Evolutionary conservation across 64 coral and sea anemone genomes (phyloP).

Genomic region (Pachyseris speciosa): DNA sequence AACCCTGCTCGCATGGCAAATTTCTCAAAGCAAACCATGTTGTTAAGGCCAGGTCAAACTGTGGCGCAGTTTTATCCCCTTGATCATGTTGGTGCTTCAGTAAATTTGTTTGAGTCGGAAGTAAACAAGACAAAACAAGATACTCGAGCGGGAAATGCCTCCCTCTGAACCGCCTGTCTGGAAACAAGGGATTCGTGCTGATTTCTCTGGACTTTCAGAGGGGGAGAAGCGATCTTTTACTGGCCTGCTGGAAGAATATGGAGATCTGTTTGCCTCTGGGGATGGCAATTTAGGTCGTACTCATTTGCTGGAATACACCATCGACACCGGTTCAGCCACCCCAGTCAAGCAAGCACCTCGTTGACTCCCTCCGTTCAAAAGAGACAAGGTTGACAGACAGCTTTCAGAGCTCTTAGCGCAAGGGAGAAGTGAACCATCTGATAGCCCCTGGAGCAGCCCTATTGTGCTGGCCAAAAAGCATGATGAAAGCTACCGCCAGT

Average conservation of each 20-base stretch:
- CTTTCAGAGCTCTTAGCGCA: constrained; percentile 14
- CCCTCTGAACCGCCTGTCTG: not conserved
- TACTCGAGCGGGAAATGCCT: not conserved
- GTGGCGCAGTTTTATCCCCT: too few relatives aligned
- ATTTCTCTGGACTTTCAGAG: not conserved
- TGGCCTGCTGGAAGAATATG: constrained; percentile 7
- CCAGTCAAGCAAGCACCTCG: too few relatives aligned
- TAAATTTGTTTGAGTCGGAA: not conserved
- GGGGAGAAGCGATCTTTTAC: not conserved
- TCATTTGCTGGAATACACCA: not conserved
- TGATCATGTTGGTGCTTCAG: too few relatives aligned
- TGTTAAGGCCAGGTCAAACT: not conserved
- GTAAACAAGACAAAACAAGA: not conserved
- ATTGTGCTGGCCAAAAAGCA: too few relatives aligned
- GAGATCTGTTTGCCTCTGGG: not conserved
- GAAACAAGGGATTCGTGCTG: not conserved
- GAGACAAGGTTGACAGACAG: too few relatives aligned
- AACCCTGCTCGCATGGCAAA: constrained; percentile 2
- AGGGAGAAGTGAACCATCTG: constrained; percentile 28
- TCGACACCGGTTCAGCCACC: not conserved
- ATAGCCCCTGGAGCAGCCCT: constrained; percentile 58
- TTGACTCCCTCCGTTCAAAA: too few relatives aligned
- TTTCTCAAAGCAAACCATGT: constrained; percentile 19
- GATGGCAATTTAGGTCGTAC: constrained; percentile 12
- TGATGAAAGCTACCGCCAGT: not conserved